Evolutionary conservation across 2,797 vertebrate species (phyloP), one percentile per base, ranked within the genome.

Genomic region (Hemibagrus guttatus): DNA sequence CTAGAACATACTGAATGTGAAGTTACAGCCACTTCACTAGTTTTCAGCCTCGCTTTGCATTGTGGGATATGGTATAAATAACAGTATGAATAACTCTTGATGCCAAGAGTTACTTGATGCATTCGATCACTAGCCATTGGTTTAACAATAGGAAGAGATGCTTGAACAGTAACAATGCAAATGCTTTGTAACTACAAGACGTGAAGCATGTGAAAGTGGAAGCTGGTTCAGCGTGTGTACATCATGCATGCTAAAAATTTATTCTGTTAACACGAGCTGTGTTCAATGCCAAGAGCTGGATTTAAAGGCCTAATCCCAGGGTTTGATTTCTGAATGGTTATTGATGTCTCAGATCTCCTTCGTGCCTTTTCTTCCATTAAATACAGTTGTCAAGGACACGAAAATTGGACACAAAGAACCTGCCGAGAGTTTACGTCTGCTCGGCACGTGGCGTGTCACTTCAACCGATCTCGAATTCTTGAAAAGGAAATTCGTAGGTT

Each of bases 251-350:
- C 26, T 59, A 21, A 89, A 81, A 90, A 90, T 92, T 92, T 89
- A 88, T 89, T 90, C n/a, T 81, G 49, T 86, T 86, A 86, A 91
- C 91, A 86, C 89, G 90, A 93, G 92, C 91, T 74, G 87, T 71
- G 87, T 90, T 87, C 35, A 61, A 42, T 80, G 78, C 87, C 92
- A 92, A 2, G 71, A 91, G 84, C 79, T 82, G 71, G 3, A 82
- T 90, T 89, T 84, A 92, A 93, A 93, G 93, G 91, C 92, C 93
- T 93, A 23, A 64, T 87, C 87, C 35, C 59, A 58, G 68, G 80
- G 79, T 89, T 90, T 59, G 64, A 90, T 92, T 93, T 92, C 84
- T 85, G 88, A 69, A 90, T 88, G 66, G 75, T 72, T 54, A 75
- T 71, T 68, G 87, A 81, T 16, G 63, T 78, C 83, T 83, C 61